Evolutionary conservation across 2,113 vertebrate genomes (phyloP).

Genomic region (Erythrolamprus reginae): DNA sequence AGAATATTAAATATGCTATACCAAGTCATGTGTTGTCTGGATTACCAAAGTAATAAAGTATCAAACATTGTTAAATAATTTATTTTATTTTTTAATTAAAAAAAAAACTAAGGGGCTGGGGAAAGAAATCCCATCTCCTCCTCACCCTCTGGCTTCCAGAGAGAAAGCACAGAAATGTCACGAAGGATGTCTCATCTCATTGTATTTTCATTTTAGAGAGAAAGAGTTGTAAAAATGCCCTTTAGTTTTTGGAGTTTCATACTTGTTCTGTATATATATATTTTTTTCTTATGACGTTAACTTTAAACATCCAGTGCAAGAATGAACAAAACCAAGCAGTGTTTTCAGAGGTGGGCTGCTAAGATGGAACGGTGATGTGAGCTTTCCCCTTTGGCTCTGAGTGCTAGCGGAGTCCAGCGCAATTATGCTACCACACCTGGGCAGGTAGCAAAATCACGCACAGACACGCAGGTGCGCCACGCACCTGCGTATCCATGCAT

Average conservation of each 20-base stretch:
- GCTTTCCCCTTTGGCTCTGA: too few species aligned
- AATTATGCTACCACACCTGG: too few species aligned
- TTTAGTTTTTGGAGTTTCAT: slow-evolving; percentile 47
- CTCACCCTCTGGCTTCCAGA: slow-evolving; percentile 57
- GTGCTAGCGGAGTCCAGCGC: too few species aligned
- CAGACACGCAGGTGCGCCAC: too few species aligned
- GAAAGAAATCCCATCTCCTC: slow-evolving; percentile 43
- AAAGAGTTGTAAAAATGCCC: slow-evolving; percentile 59
- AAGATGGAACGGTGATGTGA: too few species aligned
- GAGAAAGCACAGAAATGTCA: slow-evolving; percentile 72
- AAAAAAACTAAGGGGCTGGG: too few species aligned
- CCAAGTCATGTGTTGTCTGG: slow-evolving; percentile 65
- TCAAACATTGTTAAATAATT: slow-evolving; percentile 68
- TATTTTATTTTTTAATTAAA: too few species aligned
- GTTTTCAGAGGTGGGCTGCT: too few species aligned
- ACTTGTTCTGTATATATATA: slow-evolving; percentile 53
- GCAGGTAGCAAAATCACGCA: too few species aligned
- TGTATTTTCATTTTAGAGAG: slow-evolving; percentile 52
- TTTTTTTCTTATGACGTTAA: slow-evolving; percentile 38
- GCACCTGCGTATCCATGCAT: too few species aligned
- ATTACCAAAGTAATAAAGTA: slow-evolving; percentile 67
- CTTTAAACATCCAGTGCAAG: slow-evolving; percentile 52
- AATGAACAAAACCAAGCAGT: slow-evolving; percentile 38
- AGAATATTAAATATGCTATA: slow-evolving; percentile 70
- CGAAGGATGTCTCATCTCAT: slow-evolving; percentile 75